These are phyloP conservation scores for Corella eumyota DNA, from an alignment of 23 tunicate genomes.

Conservation along the genomic window DNA sequence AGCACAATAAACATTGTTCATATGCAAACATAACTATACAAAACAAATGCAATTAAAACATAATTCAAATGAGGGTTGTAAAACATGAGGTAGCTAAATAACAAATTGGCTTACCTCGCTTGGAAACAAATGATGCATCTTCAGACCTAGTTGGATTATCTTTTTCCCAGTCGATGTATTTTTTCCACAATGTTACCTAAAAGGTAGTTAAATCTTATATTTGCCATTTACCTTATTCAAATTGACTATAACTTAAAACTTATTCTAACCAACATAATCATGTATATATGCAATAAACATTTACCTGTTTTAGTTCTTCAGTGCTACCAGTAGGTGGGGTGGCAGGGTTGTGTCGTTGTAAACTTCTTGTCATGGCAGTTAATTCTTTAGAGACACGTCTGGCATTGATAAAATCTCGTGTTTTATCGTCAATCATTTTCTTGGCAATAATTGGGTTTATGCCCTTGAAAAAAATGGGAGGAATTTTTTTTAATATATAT, in stretches of 20 bases:
- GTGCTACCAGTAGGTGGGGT: slow-evolving; percentile 67
- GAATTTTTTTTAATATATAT: too few species aligned
- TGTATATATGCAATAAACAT: too few species aligned
- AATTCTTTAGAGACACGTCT: slow-evolving; percentile 80
- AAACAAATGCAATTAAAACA: not conserved
- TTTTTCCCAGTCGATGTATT: slow-evolving; percentile 92
- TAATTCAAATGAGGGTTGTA: too few species aligned
- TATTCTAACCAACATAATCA: too few species aligned
- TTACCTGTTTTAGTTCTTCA: slow-evolving; percentile 75
- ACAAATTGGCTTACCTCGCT: slow-evolving; percentile 56
- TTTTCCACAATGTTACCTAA: slow-evolving; percentile 86
- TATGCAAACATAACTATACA: slow-evolving; percentile 84
- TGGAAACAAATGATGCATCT: slow-evolving; percentile 47
- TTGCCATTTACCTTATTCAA: not conserved
- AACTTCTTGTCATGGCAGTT: slow-evolving; percentile 74
- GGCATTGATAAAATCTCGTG: slow-evolving; percentile 65
- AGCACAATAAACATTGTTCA: slow-evolving; percentile 82
- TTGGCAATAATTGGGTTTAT: slow-evolving; percentile 87
- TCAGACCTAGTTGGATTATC: slow-evolving; percentile 71
- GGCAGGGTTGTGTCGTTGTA: slow-evolving; percentile 78
- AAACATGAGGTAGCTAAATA: too few species aligned
- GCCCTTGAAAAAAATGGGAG: too few species aligned
- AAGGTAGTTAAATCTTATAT: not conserved
- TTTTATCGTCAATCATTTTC: slow-evolving; percentile 82
- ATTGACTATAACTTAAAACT: too few species aligned